These are phyloP conservation scores for Cryptotermes secundus DNA, from an alignment of 1,140 invertebrate genomes.

Conservation along the genomic window DNA sequence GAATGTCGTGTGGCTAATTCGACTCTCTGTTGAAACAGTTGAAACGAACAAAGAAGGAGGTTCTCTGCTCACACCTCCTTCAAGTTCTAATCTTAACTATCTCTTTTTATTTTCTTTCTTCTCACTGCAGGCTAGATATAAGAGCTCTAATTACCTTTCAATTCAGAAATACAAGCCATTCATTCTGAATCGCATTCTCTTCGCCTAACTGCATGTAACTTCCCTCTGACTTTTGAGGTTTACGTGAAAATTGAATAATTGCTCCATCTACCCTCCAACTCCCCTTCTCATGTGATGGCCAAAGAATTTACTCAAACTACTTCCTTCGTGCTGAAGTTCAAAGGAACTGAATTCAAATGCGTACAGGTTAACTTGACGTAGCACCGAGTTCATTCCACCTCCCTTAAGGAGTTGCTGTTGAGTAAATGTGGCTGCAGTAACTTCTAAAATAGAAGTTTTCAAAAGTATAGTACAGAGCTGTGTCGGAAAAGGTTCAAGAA, in stretches of 20 bases:
- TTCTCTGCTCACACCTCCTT: neutral
- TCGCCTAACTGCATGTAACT: neutral
- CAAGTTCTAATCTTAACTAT: neutral
- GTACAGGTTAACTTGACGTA: neutral
- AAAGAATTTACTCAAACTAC: neutral
- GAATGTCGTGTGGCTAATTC: neutral
- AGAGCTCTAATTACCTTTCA: neutral
- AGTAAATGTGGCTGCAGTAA: too few species aligned
- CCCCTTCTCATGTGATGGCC: neutral
- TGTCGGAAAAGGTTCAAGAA: too few species aligned
- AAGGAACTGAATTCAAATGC: neutral
- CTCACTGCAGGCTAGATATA: neutral
- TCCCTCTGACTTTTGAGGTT: neutral
- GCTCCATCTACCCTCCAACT: neutral
- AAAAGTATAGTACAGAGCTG: too few species aligned
- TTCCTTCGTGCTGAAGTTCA: neutral
- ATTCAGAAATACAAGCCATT: conserved; percentile 5
- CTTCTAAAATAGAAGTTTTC: too few species aligned
- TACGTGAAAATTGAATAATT: neutral
- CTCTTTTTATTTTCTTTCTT: too few species aligned
- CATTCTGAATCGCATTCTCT: neutral
- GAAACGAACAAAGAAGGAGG: neutral
- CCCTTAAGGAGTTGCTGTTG: too few species aligned
- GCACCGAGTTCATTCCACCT: too few species aligned
- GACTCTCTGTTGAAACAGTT: neutral